Evolutionary conservation across 2,797 vertebrate species (phyloP).

Genomic region (Spondyliosoma cantharus): DNA sequence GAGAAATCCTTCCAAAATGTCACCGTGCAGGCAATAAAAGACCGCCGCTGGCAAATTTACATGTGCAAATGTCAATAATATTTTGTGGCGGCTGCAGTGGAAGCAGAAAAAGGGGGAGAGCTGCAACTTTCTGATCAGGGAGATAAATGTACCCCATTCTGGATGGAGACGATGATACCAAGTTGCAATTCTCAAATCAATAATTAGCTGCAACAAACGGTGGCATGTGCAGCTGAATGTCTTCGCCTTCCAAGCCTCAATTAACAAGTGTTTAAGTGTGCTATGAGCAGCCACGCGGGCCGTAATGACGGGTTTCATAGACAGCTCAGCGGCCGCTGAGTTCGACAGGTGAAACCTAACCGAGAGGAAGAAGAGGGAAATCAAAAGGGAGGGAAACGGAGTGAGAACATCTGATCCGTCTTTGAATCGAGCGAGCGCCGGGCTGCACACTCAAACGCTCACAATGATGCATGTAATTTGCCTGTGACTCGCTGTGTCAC

Average conservation of each 20-base stretch:
- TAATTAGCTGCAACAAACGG: slow-evolving; percentile 20
- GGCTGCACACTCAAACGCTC: slow-evolving; percentile 30
- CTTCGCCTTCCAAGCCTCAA: slow-evolving; percentile 36
- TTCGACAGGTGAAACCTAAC: slow-evolving; percentile 27
- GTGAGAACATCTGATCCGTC: slow-evolving; percentile 22
- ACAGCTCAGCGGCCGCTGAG: slow-evolving; percentile 23
- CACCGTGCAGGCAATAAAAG: slow-evolving; percentile 73
- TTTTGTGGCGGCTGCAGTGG: slow-evolving; percentile 33
- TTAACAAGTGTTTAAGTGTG: slow-evolving; percentile 33
- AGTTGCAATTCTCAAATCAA: not conserved
- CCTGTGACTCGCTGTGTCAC: slow-evolving; percentile 42
- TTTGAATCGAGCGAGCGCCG: slow-evolving; percentile 6
- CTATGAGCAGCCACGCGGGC: slow-evolving; percentile 9
- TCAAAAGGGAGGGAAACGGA: not conserved
- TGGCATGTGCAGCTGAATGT: slow-evolving; percentile 33
- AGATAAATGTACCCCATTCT: not conserved
- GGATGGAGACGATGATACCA: not conserved
- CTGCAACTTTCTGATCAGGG: slow-evolving; percentile 13
- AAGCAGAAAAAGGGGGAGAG: slow-evolving; percentile 14
- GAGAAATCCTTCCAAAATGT: slow-evolving; percentile 74
- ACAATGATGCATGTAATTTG: slow-evolving; percentile 62
- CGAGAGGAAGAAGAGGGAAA: not conserved
- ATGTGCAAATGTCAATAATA: slow-evolving; percentile 79
- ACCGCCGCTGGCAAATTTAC: slow-evolving; percentile 72
- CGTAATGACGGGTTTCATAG: slow-evolving; percentile 53